Evolutionary conservation across 2,888 invertebrate species (phyloP).

Genomic region (Drepana falcataria): DNA sequence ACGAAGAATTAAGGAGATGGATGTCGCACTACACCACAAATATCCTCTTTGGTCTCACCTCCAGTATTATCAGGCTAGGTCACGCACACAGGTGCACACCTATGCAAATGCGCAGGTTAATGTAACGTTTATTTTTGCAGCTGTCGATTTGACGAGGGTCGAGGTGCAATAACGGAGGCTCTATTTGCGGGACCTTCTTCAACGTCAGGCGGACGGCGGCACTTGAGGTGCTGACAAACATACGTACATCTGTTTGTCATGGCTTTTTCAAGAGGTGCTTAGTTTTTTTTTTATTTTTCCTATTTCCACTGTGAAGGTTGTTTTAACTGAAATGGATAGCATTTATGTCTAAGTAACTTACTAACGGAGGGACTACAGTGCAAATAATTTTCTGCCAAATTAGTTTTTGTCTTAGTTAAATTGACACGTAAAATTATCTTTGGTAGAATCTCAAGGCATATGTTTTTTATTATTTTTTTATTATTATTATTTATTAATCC

Average conservation of each 20-base stretch:
- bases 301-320: too few relatives aligned
- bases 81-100: not conserved
- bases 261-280: not conserved
- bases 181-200: slow-evolving; percentile 3
- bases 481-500: not conserved
- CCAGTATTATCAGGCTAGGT: not conserved
- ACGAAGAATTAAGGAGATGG: too few relatives aligned
- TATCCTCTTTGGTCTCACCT: too few relatives aligned
- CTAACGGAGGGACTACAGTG: too few relatives aligned
- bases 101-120: not conserved
- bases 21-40: too few relatives aligned
- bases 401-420: too few relatives aligned
- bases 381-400: too few relatives aligned
- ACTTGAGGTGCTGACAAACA: not conserved
- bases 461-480: not conserved
- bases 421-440: too few relatives aligned
- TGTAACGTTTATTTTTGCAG: not conserved
- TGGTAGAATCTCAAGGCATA: too few relatives aligned
- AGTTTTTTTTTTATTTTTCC: too few relatives aligned
- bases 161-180: not conserved
- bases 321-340: too few relatives aligned
- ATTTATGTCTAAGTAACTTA: too few relatives aligned
- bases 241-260: not conserved
- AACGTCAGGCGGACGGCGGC: not conserved
- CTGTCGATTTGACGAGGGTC: not conserved